Conservation (phyloP, 2,113 vertebrate species). For the Oreochromis spilurus region DNA sequence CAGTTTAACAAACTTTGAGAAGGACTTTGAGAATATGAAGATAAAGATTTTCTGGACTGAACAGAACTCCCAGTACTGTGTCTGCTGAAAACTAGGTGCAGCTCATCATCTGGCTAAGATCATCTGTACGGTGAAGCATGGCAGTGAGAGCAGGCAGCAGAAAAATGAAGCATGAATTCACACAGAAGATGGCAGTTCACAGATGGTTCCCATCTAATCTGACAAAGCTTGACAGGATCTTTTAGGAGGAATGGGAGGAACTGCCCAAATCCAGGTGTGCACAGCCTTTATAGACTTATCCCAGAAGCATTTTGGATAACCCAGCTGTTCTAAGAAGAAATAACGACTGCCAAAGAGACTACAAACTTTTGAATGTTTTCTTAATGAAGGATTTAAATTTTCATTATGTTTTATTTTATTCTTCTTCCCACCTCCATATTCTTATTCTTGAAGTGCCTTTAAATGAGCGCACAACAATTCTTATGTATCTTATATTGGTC, state of each 20-base stretch:
- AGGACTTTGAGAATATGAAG: background rate
- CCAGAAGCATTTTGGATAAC: background rate
- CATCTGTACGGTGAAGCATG: background rate
- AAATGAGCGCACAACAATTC: background rate
- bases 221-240: background rate
- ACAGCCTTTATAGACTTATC: background rate
- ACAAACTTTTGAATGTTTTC: accelerated
- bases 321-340: background rate
- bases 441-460: background rate
- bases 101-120: background rate
- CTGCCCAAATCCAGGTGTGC: background rate
- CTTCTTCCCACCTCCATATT: background rate
- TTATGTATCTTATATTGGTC: background rate
- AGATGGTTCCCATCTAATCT: background rate
- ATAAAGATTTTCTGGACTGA: background rate
- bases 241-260: background rate
- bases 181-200: background rate
- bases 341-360: background rate
- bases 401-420: background rate
- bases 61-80: background rate
- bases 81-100: background rate
- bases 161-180: background rate
- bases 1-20: background rate
- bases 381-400: background rate
- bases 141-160: background rate